Evolutionary conservation across 1,140 invertebrate species (phyloP).

Genomic region (Matsumurasca onukii): DNA sequence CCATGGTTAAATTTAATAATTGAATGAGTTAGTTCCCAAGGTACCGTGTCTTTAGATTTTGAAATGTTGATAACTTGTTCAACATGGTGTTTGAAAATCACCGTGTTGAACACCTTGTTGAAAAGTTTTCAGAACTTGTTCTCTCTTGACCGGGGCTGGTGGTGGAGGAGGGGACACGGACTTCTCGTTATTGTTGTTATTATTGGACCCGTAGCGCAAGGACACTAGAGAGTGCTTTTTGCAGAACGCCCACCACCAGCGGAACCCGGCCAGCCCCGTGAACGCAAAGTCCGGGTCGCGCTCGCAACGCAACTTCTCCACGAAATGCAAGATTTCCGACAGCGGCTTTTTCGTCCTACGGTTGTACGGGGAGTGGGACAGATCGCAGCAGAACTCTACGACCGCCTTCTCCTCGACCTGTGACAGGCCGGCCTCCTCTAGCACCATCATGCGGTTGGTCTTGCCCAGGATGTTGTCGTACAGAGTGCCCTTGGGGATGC

Average conservation of each 20-base stretch:
- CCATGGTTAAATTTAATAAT: too few species aligned
- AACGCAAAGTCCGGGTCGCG: constrained; percentile 66
- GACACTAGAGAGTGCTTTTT: constrained; percentile 75
- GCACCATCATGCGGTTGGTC: constrained; percentile 71
- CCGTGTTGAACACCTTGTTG: too few species aligned
- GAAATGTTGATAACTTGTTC: too few species aligned
- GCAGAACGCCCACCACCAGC: constrained; percentile 82
- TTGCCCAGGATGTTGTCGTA: constrained; percentile 80
- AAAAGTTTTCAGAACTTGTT: too few species aligned
- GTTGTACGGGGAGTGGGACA: constrained; percentile 69
- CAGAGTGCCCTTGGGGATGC: constrained; percentile 74
- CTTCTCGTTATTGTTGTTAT: constrained; percentile 28
- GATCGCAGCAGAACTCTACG: constrained; percentile 72
- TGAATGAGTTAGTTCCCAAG: too few species aligned
- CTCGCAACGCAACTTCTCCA: constrained; percentile 59
- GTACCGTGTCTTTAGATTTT: too few species aligned
- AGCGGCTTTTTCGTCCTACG: constrained; percentile 68
- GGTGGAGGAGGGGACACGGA: constrained; percentile 6
- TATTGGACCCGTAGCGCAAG: constrained; percentile 54
- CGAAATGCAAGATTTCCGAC: constrained; percentile 61
- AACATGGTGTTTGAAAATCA: too few species aligned
- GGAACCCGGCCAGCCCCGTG: constrained; percentile 64
- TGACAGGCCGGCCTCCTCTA: constrained; percentile 67
- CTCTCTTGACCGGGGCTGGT: too few species aligned
- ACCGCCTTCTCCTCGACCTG: constrained; percentile 62